These are phyloP conservation scores for Chascanopsetta lugubris DNA, from an alignment of 2,113 vertebrate species.

Conservation along the genomic window DNA sequence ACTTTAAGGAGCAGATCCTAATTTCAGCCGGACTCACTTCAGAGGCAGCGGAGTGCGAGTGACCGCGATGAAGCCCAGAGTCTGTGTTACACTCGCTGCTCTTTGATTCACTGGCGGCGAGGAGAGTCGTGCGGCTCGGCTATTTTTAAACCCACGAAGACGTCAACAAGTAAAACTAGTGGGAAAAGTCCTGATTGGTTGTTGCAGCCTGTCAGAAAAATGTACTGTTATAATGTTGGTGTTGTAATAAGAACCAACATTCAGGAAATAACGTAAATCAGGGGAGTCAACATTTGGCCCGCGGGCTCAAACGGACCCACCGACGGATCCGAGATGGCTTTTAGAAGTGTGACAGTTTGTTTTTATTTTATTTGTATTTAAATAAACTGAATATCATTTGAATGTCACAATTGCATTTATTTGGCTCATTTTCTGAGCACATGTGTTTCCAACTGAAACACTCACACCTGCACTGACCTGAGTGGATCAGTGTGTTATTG, in stretches of 20 bases:
- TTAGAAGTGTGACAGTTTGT: too few species aligned
- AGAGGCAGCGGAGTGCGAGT: neutral
- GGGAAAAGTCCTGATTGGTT: neutral
- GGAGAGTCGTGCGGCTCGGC: neutral
- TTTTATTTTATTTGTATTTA: too few species aligned
- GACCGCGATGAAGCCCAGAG: neutral
- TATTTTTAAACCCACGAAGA: neutral
- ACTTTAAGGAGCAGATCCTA: conserved; percentile 22
- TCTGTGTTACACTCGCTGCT: neutral
- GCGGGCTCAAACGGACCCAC: too few species aligned
- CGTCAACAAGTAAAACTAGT: neutral
- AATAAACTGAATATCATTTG: too few species aligned
- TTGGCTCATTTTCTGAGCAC: neutral
- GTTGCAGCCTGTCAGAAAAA: neutral
- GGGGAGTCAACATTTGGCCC: too few species aligned
- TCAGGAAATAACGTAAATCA: too few species aligned
- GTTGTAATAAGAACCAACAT: too few species aligned
- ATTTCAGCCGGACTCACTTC: conserved; percentile 27
- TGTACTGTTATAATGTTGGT: too few species aligned
- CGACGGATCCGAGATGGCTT: too few species aligned
- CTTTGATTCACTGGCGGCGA: neutral
- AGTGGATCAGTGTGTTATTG: neutral
- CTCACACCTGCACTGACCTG: too few species aligned
- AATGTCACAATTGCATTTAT: too few species aligned
- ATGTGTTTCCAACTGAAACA: too few species aligned